Evolutionary conservation across 2,888 invertebrate species (phyloP).

Genomic region (Ochropleura plecta): DNA sequence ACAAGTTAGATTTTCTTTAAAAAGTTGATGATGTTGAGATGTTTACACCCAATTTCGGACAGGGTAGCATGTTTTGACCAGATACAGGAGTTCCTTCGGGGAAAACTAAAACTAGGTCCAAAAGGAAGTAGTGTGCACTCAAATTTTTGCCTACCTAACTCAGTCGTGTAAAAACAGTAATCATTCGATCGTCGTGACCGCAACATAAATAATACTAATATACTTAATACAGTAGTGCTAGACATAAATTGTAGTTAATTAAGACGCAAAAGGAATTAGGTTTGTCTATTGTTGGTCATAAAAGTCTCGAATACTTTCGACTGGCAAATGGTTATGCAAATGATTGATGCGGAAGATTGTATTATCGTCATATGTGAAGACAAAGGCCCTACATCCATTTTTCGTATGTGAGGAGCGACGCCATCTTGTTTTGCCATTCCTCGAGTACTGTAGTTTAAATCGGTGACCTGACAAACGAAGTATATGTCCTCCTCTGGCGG

Average conservation of each 20-base stretch:
- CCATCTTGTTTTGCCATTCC: constrained; percentile 67
- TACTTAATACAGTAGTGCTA: background rate
- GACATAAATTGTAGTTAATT: no score
- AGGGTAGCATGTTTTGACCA: no score
- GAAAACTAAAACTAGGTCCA: no score
- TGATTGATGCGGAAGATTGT: constrained; percentile 61
- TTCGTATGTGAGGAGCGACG: constrained; percentile 69
- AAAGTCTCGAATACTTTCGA: background rate
- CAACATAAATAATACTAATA: background rate
- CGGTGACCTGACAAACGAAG: constrained; percentile 62
- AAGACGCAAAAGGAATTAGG: no score
- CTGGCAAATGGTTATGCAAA: constrained; percentile 11
- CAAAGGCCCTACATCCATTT: constrained; percentile 66
- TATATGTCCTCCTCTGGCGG: constrained; percentile 26
- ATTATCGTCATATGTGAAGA: constrained; percentile 68
- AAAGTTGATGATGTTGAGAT: no score
- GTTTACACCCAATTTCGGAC: no score
- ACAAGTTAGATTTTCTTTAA: no score
- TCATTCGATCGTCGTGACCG: background rate
- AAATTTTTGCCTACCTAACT: no score
- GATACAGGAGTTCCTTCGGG: no score
- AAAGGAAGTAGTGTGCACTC: no score
- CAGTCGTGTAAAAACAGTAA: background rate
- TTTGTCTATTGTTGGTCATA: background rate
- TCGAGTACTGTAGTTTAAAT: constrained; percentile 69